Conservation (phyloP, 2,797 vertebrate genomes). For the Spinibarbus caldwelli region DNA sequence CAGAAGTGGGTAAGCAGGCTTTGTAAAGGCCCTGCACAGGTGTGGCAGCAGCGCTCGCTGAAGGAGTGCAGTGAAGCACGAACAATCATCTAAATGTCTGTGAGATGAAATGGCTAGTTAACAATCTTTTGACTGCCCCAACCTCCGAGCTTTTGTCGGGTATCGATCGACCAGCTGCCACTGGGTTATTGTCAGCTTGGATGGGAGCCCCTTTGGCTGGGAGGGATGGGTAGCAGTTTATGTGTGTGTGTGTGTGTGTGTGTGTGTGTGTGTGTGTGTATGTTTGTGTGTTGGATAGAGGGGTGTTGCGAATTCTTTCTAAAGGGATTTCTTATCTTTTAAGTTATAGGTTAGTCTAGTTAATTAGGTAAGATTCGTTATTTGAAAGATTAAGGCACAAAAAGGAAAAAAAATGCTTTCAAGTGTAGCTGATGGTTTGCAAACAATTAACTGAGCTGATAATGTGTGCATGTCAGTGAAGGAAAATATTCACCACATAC, state of each 20-base stretch:
- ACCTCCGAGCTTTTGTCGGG: slow-evolving; percentile 81
- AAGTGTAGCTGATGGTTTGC: slow-evolving; percentile 3
- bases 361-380: neutral
- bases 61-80: slow-evolving; percentile 78
- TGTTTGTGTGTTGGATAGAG: neutral
- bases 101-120: slow-evolving; percentile 86
- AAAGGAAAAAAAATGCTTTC: neutral
- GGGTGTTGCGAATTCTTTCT: neutral
- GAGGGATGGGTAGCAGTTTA: slow-evolving; percentile 59
- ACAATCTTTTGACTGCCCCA: slow-evolving; percentile 86
- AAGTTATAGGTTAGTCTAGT: slow-evolving; percentile 25
- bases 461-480: neutral
- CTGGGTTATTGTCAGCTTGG: slow-evolving; percentile 73
- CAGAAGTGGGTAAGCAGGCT: slow-evolving; percentile 66
- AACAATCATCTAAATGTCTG: slow-evolving; percentile 87
- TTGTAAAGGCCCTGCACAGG: slow-evolving; percentile 77
- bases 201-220: slow-evolving; percentile 71
- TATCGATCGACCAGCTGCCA: slow-evolving; percentile 86
- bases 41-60: slow-evolving; percentile 73
- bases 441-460: neutral
- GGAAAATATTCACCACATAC: neutral
- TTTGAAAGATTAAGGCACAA: neutral
- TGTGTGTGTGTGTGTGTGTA: neutral
- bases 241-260: slow-evolving; percentile 20
- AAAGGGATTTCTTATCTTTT: slow-evolving; percentile 5